Evolutionary conservation across 2,888 invertebrate genomes (phyloP), one percentile per base, ranked within the genome.

Genomic region (Seira sanloemensis): DNA sequence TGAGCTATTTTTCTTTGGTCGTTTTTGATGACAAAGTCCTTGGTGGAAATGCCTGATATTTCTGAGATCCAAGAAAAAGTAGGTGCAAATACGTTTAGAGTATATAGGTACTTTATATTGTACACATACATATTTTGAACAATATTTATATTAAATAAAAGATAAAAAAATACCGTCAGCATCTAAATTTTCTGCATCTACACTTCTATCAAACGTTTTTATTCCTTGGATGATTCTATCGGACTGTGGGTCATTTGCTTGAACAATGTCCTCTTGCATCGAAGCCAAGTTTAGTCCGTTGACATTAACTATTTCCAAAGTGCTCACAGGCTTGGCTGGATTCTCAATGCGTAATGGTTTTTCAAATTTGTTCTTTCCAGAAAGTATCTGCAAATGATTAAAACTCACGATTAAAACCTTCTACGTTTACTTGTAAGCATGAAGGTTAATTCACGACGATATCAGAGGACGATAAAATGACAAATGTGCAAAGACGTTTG

Each of bases 281-380:
- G 66, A 27, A n/a, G 23, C 54, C 23, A 88, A 69, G 26, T 78
- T 77, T 12, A 86, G 12, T 0, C 72, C 66, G 37, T 88, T 82
- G 0, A 88, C 71, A 12, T 16, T 4, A 9, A 26, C 16, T 4
- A 71, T 72, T 19, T 78, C 67, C 2, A 88, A 27, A 12, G 50
- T 19, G 1, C 21, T 67, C n/a, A 84, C 84, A 7, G 46, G 69
- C 1, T 76, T 46, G 0, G 7, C 26, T n/a, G 71, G 68, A n/a
- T 76, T 27, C 46, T 58, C 66, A n/a, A 83, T 46, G 25, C 24
- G 66, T 5, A 86, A 12, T 1, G 50, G 54, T 21, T 84, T 58
- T 7, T 50, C 1, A 75, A 86, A 79, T 12, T 58, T 78, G 62
- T 80, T 83, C 1, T 46, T 27, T 4, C 86, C 86, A 12, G 67